Evolutionary conservation across 1,140 invertebrate species (phyloP), one percentile per base, ranked within the genome.

Genomic region (Melitaea cinxia): DNA sequence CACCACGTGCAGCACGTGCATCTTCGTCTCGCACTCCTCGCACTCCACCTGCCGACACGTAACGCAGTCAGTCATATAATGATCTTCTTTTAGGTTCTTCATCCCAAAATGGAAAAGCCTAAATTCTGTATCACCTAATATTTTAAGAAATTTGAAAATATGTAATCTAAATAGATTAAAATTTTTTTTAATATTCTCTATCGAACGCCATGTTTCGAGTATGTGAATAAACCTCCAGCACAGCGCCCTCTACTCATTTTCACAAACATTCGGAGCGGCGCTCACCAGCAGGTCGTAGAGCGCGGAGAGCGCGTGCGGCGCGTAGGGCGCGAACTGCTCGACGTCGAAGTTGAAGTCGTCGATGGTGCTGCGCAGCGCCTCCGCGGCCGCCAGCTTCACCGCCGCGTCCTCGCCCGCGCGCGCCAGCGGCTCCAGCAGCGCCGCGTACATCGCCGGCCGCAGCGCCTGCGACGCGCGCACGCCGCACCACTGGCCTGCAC

Each of bases 291-390:
- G 92, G 60, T 94, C 91, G 91, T 98, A 98, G 2, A 99, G 91
- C 39, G 96, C 92, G 52, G 93, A 92, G 80, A 98, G 97, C 1
- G 94, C 92, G 14, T 94, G 91, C 26, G 96, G 94, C 35, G 98
- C 93, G 88, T 95, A 98, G 9, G 96, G 94, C 56, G 94, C 92
- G 82, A 99, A 98, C 77, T 96, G 94, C 55, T 97, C 95, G 0
- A 94, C 93, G 76, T 95, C 94, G 89, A 99, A 99, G 83, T 98
- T 96, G 92, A 98, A 98, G 85, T 98, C 97, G 83, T 98, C 97
- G 12, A 99, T 94, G 1, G 95, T 95, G 70, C 93, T 93, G 82
- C 96, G 95, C 2, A 99, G 91, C 82, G 92, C 95, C 93, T 95
- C 91, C 0, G 93, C 93, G 0, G 97, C 95, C 17, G 97, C 95